Conservation (phyloP, 2,888 invertebrate species). For the Neocrepidodera transversa region DNA sequence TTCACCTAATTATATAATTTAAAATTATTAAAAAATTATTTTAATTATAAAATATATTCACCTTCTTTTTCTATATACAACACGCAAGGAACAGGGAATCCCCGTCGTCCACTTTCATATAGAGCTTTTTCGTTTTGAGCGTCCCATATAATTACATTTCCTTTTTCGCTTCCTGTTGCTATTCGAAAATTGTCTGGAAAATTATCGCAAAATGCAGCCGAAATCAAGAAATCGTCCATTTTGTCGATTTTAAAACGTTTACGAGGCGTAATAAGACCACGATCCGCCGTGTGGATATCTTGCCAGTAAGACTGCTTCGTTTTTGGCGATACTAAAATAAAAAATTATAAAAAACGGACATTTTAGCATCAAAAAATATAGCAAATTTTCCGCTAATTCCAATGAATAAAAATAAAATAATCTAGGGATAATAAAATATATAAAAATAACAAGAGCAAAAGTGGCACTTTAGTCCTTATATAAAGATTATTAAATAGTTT, state of each 20-base stretch:
- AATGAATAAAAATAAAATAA: too few species aligned
- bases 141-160: constrained; percentile 44
- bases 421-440: too few species aligned
- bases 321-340: constrained; percentile 50
- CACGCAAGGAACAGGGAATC: constrained; percentile 33
- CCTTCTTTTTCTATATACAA: constrained; percentile 22
- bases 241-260: constrained; percentile 37
- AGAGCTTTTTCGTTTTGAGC: constrained; percentile 27
- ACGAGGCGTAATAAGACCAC: constrained; percentile 38
- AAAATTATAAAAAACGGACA: neutral
- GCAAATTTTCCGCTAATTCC: too few species aligned
- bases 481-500: too few species aligned
- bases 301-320: constrained; percentile 54
- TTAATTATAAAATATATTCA: neutral
- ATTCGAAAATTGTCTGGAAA: constrained; percentile 38
- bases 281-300: constrained; percentile 51
- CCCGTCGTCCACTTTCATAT: constrained; percentile 29
- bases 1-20: neutral
- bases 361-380: too few species aligned
- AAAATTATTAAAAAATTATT: neutral
- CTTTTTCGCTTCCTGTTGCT: constrained; percentile 42
- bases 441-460: too few species aligned
- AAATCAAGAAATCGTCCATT: constrained; percentile 23
- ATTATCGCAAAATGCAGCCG: constrained; percentile 48
- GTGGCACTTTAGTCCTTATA: too few species aligned